Percentiles rank a stretch among this genome's conserved stretches.
phyloP scores from a whole-genome alignment of 2,888 invertebrate genomes.

The Hesperia comma region DNA sequence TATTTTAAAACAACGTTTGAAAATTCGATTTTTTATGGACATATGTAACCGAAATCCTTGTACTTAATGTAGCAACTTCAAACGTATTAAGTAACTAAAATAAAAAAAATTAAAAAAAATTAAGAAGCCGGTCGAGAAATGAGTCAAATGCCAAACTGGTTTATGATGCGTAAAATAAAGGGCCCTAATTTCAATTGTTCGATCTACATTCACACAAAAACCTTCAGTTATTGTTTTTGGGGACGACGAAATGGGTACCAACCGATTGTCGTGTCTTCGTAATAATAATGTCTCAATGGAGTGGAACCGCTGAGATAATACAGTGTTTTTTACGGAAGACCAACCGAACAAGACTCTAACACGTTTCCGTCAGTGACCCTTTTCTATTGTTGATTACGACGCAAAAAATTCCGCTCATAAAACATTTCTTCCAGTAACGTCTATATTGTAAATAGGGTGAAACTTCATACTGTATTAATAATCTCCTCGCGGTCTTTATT shows the following conservation, averaged over 20 bases:
- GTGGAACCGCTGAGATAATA: slow-evolving; percentile 3
- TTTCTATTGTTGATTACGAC: slow-evolving; percentile 23
- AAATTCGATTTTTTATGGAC: no score
- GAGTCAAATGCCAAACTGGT: slow-evolving; percentile 20
- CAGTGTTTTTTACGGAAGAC: slow-evolving; percentile 9
- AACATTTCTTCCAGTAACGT: slow-evolving; percentile 27
- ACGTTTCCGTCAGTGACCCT: slow-evolving; percentile 25
- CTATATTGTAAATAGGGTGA: slow-evolving; percentile 17
- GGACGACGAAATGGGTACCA: slow-evolving; percentile 9
- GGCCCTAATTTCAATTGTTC: slow-evolving; percentile 34
- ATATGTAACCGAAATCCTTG: no score
- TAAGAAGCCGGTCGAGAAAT: slow-evolving; percentile 13
- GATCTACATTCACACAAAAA: slow-evolving; percentile 26
- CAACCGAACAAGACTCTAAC: slow-evolving; percentile 20
- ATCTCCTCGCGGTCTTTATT: background rate
- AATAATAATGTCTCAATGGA: slow-evolving; percentile 11
- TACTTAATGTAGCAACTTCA: no score
- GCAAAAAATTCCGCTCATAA: slow-evolving; percentile 26
- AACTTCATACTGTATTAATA: slow-evolving; percentile 2
- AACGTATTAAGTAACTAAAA: background rate
- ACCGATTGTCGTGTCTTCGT: background rate
- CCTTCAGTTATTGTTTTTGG: slow-evolving; percentile 22
- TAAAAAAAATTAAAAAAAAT: background rate
- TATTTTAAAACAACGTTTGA: no score
- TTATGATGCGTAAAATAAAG: slow-evolving; percentile 17